Conservation (phyloP, 2,113 vertebrate genomes). For the Crotophaga sulcirostris region DNA sequence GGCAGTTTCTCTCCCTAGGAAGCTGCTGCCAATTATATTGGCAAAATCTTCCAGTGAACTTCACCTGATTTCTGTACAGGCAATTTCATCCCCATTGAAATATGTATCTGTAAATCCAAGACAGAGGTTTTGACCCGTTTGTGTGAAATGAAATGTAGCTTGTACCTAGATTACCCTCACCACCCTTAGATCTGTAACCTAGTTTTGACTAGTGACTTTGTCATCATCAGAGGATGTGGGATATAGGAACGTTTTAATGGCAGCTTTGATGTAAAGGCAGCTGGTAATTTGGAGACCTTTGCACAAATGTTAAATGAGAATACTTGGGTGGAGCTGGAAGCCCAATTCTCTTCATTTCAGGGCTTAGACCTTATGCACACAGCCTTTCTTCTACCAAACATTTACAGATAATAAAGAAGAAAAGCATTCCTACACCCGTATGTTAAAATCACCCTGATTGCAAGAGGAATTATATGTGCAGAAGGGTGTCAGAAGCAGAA, state of each 20-base stretch:
- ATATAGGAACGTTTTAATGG: neutral
- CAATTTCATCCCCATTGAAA: constrained; percentile 4
- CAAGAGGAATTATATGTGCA: neutral
- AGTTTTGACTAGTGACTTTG: neutral
- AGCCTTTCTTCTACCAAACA: neutral
- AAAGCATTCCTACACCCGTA: neutral
- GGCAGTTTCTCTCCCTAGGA: constrained; percentile 22
- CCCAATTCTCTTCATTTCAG: neutral
- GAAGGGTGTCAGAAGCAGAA: neutral
- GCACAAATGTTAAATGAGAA: neutral
- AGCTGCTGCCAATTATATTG: constrained; percentile 17
- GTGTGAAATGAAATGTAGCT: neutral
- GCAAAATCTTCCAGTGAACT: neutral
- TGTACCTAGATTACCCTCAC: neutral
- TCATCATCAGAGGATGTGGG: neutral
- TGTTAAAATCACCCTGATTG: neutral
- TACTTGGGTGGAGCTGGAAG: neutral
- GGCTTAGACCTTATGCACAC: neutral
- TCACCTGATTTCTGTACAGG: neutral
- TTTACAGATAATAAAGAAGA: neutral
- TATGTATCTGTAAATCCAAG: neutral
- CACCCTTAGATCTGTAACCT: neutral
- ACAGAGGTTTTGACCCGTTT: constrained; percentile 6
- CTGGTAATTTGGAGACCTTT: neutral
- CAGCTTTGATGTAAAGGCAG: neutral